phyloP scores from a whole-genome alignment of 2,888 invertebrate genomes.

The Dasypogon diadema region DNA sequence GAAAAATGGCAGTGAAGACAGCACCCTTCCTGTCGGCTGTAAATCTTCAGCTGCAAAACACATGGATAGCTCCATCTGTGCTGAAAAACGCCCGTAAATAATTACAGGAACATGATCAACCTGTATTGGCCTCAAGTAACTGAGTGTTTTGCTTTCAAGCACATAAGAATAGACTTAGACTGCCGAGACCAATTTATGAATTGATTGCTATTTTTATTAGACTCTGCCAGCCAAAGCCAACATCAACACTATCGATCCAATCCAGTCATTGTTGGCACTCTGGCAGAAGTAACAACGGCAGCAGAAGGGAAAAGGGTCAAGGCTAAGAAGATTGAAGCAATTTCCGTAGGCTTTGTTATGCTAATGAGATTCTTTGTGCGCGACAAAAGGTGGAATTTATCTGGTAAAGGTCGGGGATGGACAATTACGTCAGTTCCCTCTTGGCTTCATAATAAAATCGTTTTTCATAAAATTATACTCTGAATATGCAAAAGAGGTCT shows the following conservation, averaged over 20 bases:
- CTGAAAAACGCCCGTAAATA: not conserved
- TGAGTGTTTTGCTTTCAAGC: not conserved
- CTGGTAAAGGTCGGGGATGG: not conserved
- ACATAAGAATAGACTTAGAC: not conserved
- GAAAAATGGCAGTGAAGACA: conserved; percentile 15
- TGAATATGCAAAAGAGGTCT: too few species aligned
- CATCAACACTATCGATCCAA: not conserved
- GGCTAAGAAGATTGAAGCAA: conserved; percentile 17
- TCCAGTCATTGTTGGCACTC: not conserved
- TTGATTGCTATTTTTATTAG: conserved; percentile 1
- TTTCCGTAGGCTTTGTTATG: not conserved
- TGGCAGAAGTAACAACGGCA: too few species aligned
- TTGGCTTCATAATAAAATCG: not conserved
- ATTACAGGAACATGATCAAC: not conserved
- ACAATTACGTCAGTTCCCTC: not conserved
- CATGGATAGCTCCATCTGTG: not conserved
- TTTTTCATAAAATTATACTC: not conserved
- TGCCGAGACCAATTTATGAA: not conserved
- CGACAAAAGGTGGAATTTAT: not conserved
- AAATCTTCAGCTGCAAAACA: conserved; percentile 1
- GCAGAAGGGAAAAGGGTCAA: conserved; percentile 20
- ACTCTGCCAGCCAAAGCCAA: not conserved
- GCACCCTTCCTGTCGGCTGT: conserved; percentile 1
- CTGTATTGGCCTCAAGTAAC: not conserved
- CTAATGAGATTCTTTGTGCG: not conserved